Percentiles rank a stretch among this genome's conserved stretches.
phyloP scores from a whole-genome alignment of 2,797 vertebrate genomes.

The Psittacula derbiana region DNA sequence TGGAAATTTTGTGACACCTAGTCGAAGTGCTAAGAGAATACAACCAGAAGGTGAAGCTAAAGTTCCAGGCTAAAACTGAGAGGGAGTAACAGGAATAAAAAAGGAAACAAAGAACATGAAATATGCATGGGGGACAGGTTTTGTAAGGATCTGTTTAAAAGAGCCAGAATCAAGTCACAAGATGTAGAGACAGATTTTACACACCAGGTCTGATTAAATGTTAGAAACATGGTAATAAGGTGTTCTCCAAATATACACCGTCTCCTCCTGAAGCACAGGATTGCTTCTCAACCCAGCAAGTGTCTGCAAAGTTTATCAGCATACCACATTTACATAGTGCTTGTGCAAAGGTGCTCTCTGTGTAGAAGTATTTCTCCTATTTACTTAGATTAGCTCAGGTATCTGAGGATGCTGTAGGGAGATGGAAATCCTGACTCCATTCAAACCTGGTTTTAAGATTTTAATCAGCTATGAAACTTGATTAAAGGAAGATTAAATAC shows the following conservation, averaged over 20 bases:
- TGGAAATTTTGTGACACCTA: not conserved
- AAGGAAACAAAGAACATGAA: not conserved
- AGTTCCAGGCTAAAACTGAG: not conserved
- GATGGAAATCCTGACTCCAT: not conserved
- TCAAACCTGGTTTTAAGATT: not conserved
- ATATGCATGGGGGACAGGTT: not conserved
- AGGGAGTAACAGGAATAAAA: not conserved
- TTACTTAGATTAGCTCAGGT: not conserved
- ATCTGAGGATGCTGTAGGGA: not conserved
- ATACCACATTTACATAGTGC: not conserved
- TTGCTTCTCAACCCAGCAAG: not conserved
- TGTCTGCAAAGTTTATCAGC: not conserved
- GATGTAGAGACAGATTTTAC: not conserved
- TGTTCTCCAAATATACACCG: not conserved
- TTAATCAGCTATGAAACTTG: not conserved
- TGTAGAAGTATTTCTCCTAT: not conserved
- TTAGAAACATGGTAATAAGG: not conserved
- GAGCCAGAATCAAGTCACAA: not conserved
- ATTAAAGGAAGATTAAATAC: not conserved
- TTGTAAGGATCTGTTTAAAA: not conserved
- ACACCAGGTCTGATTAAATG: not conserved
- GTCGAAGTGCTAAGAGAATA: not conserved
- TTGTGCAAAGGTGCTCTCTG: not conserved
- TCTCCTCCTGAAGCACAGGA: not conserved
- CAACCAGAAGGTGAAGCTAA: not conserved